Percentiles rank a stretch among this genome's conserved stretches.
Conservation (phyloP, 2,113 vertebrate genomes). For the Odontophorus gujanensis region DNA sequence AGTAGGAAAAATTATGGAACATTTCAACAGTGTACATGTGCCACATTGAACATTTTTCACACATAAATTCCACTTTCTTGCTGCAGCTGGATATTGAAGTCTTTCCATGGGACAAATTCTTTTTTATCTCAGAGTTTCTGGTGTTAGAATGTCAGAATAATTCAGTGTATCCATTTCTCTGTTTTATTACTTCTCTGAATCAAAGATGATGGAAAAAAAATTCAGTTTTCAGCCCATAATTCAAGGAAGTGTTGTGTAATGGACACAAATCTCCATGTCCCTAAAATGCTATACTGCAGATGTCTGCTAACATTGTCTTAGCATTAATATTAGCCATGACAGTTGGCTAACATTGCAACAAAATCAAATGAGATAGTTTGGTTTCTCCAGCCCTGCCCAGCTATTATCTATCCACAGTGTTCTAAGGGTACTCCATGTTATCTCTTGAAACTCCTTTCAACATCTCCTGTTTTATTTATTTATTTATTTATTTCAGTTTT, state of each 20-base stretch:
- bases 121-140: background rate
- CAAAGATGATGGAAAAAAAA: background rate
- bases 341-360: background rate
- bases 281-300: background rate
- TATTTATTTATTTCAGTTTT: background rate
- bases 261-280: background rate
- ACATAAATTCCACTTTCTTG: background rate
- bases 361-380: background rate
- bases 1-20: background rate
- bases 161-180: background rate
- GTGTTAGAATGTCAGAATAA: background rate
- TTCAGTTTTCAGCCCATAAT: background rate
- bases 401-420: background rate
- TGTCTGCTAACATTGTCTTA: background rate
- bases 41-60: background rate
- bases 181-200: background rate
- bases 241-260: background rate
- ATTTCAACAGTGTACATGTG: background rate
- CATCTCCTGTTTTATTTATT: background rate
- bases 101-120: background rate
- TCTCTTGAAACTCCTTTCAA: background rate
- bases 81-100: background rate
- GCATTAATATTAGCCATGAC: background rate
- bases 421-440: background rate
- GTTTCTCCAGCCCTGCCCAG: background rate